A percentile compares a stretch with the other conserved stretches of the same genome.
phyloP scores from a whole-genome alignment of 2,113 vertebrate species.

The Perognathus longimembris region DNA sequence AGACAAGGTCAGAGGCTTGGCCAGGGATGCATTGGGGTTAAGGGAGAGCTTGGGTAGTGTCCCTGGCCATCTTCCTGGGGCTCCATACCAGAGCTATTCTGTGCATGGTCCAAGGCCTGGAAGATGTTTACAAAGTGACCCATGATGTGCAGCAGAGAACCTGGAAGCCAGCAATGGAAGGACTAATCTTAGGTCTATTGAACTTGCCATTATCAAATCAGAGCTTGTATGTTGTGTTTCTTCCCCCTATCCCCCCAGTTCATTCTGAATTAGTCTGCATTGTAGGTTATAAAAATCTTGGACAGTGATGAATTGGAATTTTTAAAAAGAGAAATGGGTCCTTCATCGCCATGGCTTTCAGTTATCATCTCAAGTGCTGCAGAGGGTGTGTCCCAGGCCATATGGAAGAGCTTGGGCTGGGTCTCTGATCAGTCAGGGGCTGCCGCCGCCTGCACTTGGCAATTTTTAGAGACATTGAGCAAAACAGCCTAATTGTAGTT shows the following conservation, averaged over 20 bases:
- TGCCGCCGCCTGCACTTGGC: constrained; percentile 60
- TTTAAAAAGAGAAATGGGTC: constrained; percentile 10
- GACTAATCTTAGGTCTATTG: background rate
- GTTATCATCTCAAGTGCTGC: background rate
- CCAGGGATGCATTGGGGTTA: background rate
- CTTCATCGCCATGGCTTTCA: background rate
- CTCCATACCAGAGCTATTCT: background rate
- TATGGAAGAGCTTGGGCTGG: background rate
- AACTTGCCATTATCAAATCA: background rate
- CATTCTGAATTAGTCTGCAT: constrained; percentile 56
- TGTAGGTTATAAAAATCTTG: constrained; percentile 25
- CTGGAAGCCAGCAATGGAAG: background rate
- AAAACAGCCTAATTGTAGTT: constrained; percentile 80
- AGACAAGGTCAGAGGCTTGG: background rate
- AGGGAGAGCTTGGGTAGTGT: too few relatives aligned
- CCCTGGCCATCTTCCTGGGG: background rate
- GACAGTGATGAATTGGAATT: background rate
- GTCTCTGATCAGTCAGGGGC: constrained; percentile 61
- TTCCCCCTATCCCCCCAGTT: constrained; percentile 26
- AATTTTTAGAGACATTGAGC: constrained; percentile 76
- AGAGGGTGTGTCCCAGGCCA: background rate
- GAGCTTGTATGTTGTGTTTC: background rate
- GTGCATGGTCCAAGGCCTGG: accelerated
- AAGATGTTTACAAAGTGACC: background rate
- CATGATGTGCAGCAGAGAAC: background rate